Evolutionary conservation across 2,888 invertebrate species (phyloP).

Genomic region (Lathronympha strigana): DNA sequence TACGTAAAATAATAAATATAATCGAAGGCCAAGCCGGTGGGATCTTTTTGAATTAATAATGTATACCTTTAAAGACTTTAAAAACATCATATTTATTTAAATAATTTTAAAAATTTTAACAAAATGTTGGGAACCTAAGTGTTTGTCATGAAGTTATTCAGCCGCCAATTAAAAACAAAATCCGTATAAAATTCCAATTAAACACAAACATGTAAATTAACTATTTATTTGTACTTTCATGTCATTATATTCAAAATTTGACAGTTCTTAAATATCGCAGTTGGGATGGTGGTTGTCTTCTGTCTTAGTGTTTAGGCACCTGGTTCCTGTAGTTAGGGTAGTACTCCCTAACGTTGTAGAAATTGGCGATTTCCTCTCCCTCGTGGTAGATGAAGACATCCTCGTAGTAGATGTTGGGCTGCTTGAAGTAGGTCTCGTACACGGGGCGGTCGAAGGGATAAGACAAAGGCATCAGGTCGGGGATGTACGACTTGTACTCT

Average conservation of each 20-base stretch:
- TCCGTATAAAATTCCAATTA: too few relatives aligned
- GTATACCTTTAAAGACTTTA: too few relatives aligned
- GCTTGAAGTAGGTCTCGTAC: constrained; percentile 69
- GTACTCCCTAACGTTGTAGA: constrained; percentile 50
- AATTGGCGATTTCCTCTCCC: constrained; percentile 64
- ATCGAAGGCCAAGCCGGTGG: too few relatives aligned
- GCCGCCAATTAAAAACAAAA: too few relatives aligned
- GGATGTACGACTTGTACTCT: constrained; percentile 52
- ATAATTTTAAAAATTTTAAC: too few relatives aligned
- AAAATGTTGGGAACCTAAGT: too few relatives aligned
- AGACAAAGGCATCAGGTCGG: constrained; percentile 81
- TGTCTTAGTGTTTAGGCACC: constrained; percentile 2
- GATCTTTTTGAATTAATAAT: too few relatives aligned
- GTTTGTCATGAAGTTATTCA: too few relatives aligned
- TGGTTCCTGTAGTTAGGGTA: constrained; percentile 2
- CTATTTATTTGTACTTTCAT: not conserved
- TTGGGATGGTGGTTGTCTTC: not conserved
- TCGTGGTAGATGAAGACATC: constrained; percentile 83
- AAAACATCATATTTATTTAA: too few relatives aligned
- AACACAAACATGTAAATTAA: too few relatives aligned
- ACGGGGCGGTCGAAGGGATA: constrained; percentile 85
- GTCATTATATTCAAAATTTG: not conserved
- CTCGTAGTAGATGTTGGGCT: constrained; percentile 85
- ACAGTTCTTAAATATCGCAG: not conserved
- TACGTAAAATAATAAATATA: too few relatives aligned